phyloP scores from a whole-genome alignment of 2,797 vertebrate genomes.

The Schizopygopsis pylzovi region DNA sequence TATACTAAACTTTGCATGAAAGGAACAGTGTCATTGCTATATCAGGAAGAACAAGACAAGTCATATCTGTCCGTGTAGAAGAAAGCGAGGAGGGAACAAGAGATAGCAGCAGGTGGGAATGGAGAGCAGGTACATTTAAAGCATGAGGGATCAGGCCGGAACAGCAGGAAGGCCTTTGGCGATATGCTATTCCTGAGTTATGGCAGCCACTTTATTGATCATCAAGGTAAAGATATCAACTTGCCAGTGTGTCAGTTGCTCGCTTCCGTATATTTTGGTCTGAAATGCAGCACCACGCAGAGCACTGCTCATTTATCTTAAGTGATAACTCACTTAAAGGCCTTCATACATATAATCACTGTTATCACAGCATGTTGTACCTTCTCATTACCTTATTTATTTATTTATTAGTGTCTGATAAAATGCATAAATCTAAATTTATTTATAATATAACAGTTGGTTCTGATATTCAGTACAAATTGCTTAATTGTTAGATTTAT shows the following conservation, averaged over 20 bases:
- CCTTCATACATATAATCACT: not conserved
- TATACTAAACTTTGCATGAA: slow-evolving; percentile 2
- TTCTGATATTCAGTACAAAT: not conserved
- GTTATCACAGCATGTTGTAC: not conserved
- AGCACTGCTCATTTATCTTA: too few relatives aligned
- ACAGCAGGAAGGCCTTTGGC: slow-evolving; percentile 22
- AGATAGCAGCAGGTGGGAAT: slow-evolving; percentile 40
- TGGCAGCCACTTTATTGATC: slow-evolving; percentile 47
- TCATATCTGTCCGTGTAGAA: slow-evolving; percentile 24
- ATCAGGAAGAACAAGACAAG: not conserved
- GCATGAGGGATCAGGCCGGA: slow-evolving; percentile 32
- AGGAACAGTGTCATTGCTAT: not conserved
- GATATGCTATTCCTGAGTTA: slow-evolving; percentile 40
- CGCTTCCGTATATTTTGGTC: too few relatives aligned
- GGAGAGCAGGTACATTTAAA: slow-evolving; percentile 35
- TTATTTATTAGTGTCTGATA: not conserved
- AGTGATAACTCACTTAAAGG: slow-evolving; percentile 21
- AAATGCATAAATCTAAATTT: not conserved
- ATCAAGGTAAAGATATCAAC: slow-evolving; percentile 43
- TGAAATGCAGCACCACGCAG: too few relatives aligned
- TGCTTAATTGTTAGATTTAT: not conserved
- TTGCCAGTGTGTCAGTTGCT: not conserved
- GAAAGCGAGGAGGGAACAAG: slow-evolving; percentile 24
- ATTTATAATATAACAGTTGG: not conserved
- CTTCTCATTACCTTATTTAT: not conserved